Conservation (phyloP, 2,113 vertebrate genomes). For the Oreochromis tanganicae region DNA sequence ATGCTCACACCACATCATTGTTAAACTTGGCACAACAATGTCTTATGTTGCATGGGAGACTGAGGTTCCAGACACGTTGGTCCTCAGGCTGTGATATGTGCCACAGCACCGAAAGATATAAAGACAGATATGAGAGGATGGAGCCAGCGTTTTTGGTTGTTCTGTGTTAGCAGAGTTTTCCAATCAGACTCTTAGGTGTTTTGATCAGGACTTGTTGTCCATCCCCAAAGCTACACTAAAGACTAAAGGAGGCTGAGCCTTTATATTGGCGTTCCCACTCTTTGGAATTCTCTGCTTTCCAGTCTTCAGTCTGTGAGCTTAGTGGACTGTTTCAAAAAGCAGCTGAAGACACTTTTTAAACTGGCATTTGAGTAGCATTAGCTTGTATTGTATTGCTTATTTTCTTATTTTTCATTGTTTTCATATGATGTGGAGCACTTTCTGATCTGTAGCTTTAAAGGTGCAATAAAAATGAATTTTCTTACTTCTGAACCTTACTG, state of each 20-base stretch:
- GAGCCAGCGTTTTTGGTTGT: not conserved
- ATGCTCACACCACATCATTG: conserved; percentile 47
- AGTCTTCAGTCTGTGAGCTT: not conserved
- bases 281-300: not conserved
- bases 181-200: not conserved
- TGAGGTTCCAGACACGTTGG: not conserved
- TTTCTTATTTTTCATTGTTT: rapidly evolving
- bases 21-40: conserved; percentile 28
- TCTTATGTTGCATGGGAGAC: not conserved
- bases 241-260: not conserved
- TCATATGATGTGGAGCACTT: not conserved
- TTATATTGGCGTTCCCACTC: not conserved
- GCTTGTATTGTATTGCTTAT: not conserved
- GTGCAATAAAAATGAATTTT: not conserved
- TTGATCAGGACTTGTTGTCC: not conserved
- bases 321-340: not conserved
- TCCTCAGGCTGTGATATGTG: conserved; percentile 12
- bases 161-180: not conserved
- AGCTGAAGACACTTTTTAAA: not conserved
- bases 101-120: not conserved
- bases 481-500: not conserved
- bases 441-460: not conserved
- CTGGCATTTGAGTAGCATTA: not conserved
- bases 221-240: not conserved
- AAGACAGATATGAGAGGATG: not conserved